phyloP scores from a whole-genome alignment of 2,888 invertebrate species.

The Falcaria lacertinaria region DNA sequence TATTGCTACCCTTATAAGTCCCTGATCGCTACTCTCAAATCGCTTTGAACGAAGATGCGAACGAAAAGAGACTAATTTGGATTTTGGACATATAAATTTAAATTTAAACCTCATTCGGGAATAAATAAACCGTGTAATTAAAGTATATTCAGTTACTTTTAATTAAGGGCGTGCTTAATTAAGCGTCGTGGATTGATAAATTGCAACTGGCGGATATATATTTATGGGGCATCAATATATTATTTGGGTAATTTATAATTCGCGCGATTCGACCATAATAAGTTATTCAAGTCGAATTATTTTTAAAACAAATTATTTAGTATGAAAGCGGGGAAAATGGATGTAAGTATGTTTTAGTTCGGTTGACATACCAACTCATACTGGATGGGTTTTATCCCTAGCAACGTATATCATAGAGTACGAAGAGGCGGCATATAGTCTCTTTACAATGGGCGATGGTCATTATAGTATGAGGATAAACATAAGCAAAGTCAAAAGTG shows the following conservation, averaged over 20 bases:
- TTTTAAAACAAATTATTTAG: too few species aligned
- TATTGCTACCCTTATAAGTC: background rate
- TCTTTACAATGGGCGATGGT: too few species aligned
- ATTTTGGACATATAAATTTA: background rate
- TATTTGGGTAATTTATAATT: slow-evolving; percentile 11
- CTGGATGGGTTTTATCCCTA: too few species aligned
- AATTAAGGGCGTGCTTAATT: slow-evolving; percentile 22
- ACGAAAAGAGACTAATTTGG: background rate
- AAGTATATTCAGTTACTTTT: slow-evolving; percentile 17
- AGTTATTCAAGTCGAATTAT: too few species aligned
- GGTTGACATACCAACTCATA: too few species aligned
- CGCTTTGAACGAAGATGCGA: background rate
- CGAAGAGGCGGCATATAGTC: too few species aligned
- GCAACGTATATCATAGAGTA: too few species aligned
- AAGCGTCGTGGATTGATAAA: slow-evolving; percentile 30
- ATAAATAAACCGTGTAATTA: background rate
- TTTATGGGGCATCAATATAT: slow-evolving; percentile 16
- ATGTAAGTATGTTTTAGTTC: too few species aligned
- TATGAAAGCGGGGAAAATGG: too few species aligned
- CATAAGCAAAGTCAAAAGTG: too few species aligned
- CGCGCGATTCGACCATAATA: background rate
- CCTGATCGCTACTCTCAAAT: too few species aligned
- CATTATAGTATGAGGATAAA: too few species aligned
- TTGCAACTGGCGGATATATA: slow-evolving; percentile 24
- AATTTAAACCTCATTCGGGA: background rate